Evolutionary conservation across 2,888 invertebrate genomes (phyloP), one percentile per base, ranked within the genome.

Genomic region (Zygaena filipendulae): DNA sequence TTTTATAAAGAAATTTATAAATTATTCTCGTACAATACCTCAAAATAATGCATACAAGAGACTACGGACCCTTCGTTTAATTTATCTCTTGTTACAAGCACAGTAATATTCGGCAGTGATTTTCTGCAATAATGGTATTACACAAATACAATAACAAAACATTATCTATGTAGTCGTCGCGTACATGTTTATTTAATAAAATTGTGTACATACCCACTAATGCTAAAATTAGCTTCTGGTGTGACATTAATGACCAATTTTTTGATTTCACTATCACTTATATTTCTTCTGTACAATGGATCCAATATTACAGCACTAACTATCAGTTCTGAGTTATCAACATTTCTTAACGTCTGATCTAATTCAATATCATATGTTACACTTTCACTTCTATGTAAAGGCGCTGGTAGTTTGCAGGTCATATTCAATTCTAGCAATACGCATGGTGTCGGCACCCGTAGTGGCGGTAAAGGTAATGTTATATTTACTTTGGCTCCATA

Each of bases 321-420:
- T 4, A 35, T 45, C 5, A 71, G 36, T 22, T 49, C 43, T 4
- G 45, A 34, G 18, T 54, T 45, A 21, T 49, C 38, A 2, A 43
- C 48, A 2, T 44, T 44, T 27, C 52, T 56, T 8, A 50, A 38
- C 3, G 49, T 39, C 21, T 67, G 69, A 26, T 77, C 74, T n/a
- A 79, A 28, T 43, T 75, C 72, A 6, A 79, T 52, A 5, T 63
- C 59, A 62, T 61, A 74, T 4, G 44, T 33, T 0, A 66, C 40
- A 2, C 45, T 38, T 30, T 63, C 55, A 3, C 49, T 40, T 36
- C 70, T 59, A 3, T 48, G 42, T 3, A 79, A 35, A 0, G 74
- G 72, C 8, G 63, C 54, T 13, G 71, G 68, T 1, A 75, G 42
- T 19, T 53, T 40, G 30, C 77, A 79, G 0, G 45, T 60, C 39